Conservation (phyloP, 1,140 invertebrate species). For the Nymphalis io region DNA sequence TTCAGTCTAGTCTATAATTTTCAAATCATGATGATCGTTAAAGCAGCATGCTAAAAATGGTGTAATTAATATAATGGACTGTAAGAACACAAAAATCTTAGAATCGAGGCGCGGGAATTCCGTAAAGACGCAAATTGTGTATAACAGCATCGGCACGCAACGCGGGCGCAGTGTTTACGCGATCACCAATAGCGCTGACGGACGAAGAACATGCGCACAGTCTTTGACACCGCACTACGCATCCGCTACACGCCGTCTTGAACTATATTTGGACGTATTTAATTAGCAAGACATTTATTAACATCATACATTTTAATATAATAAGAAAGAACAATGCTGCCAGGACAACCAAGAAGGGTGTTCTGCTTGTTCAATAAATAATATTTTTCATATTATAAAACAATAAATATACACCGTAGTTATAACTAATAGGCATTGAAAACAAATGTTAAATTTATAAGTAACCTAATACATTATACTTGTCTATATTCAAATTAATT, state of each 20-base stretch:
- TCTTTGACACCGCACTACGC: constrained; percentile 64
- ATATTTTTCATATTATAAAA: too few species aligned
- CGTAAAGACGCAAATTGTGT: constrained; percentile 69
- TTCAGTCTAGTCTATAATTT: not conserved
- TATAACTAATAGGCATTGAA: too few species aligned
- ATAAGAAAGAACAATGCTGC: too few species aligned
- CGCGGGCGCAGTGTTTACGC: constrained; percentile 68
- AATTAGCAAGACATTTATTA: constrained; percentile 1
- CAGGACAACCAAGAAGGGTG: too few species aligned
- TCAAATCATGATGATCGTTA: not conserved
- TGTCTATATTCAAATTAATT: constrained; percentile 14
- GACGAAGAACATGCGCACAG: constrained; percentile 63
- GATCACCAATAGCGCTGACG: constrained; percentile 63
- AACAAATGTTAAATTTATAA: not conserved
- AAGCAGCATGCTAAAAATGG: not conserved
- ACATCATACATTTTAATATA: not conserved
- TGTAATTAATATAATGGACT: not conserved
- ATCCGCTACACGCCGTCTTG: constrained; percentile 35
- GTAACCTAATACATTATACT: not conserved
- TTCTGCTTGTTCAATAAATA: too few species aligned
- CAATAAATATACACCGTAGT: too few species aligned
- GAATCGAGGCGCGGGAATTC: constrained; percentile 39
- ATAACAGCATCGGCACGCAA: constrained; percentile 38
- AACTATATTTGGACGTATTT: constrained; percentile 27
- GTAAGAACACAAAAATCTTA: constrained; percentile 1